phyloP scores from a whole-genome alignment of 2,888 invertebrate genomes.

The Falcaria lacertinaria region DNA sequence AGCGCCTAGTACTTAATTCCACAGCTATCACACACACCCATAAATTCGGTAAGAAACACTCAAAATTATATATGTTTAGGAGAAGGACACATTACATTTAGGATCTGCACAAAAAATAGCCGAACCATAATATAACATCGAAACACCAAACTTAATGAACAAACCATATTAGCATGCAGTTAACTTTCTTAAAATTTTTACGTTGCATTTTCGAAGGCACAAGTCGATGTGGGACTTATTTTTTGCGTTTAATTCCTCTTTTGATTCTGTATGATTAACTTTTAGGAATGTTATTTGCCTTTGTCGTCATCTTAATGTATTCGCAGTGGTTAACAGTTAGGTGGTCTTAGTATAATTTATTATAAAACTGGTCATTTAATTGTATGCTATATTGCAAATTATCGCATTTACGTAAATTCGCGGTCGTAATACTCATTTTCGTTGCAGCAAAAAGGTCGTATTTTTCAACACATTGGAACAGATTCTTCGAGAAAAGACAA shows the following conservation, averaged over 20 bases:
- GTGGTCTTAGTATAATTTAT: too few species aligned
- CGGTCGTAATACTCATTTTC: too few species aligned
- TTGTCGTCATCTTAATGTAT: background rate
- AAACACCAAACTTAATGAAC: background rate
- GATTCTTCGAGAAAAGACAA: too few species aligned
- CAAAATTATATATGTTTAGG: background rate
- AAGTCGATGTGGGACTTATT: background rate
- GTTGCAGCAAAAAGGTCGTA: too few species aligned
- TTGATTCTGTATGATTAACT: background rate
- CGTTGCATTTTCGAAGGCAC: background rate
- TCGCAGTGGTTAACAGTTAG: background rate
- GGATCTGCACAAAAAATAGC: background rate
- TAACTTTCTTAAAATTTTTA: background rate
- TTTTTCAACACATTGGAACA: too few species aligned
- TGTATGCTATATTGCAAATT: too few species aligned
- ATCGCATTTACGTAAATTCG: too few species aligned
- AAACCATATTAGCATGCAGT: background rate
- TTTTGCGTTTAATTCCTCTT: background rate
- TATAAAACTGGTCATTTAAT: too few species aligned
- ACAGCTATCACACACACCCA: too few species aligned
- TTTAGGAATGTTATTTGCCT: background rate
- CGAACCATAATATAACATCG: background rate
- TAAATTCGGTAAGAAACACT: too few species aligned
- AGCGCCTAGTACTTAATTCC: too few species aligned
- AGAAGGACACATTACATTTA: background rate